Conservation (phyloP, 2,888 invertebrate species). For the Leptura quadrifasciata region DNA sequence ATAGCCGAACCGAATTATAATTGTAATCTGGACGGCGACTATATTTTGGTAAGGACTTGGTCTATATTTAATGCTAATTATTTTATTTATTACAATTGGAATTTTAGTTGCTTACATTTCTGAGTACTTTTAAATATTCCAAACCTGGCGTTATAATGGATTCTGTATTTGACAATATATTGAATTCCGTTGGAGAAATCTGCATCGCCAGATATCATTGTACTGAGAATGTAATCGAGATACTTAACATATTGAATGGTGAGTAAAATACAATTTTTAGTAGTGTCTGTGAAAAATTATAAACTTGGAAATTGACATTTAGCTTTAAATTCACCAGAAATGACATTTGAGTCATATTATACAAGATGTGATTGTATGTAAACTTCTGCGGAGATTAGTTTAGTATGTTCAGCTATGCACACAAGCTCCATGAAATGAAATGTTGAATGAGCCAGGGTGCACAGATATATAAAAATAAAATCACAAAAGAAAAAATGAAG, state of each 20-base stretch:
- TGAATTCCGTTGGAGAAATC: constrained; percentile 66
- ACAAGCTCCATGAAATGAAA: too few species aligned
- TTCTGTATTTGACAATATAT: constrained; percentile 62
- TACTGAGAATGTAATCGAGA: constrained; percentile 64
- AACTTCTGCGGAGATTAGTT: too few species aligned
- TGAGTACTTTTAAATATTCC: constrained; percentile 66
- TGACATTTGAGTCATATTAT: too few species aligned
- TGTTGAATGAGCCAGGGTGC: too few species aligned
- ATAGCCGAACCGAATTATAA: constrained; percentile 61
- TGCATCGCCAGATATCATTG: constrained; percentile 66
- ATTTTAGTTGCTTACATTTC: constrained; percentile 66
- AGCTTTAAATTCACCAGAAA: too few species aligned
- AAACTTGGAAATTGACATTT: too few species aligned
- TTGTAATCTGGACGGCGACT: constrained; percentile 57
- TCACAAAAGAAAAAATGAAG: too few species aligned
- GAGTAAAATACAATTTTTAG: constrained; percentile 32
- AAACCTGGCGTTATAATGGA: constrained; percentile 59
- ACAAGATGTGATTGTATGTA: too few species aligned
- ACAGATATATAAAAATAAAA: too few species aligned
- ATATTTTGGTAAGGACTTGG: constrained; percentile 60
- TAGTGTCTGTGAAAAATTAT: too few species aligned
- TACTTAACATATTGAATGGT: constrained; percentile 65
- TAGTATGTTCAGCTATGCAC: too few species aligned
- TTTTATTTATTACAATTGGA: neutral
- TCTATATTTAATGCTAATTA: neutral